phyloP scores from a whole-genome alignment of 2,113 vertebrate genomes.

The Istiophorus platypterus region DNA sequence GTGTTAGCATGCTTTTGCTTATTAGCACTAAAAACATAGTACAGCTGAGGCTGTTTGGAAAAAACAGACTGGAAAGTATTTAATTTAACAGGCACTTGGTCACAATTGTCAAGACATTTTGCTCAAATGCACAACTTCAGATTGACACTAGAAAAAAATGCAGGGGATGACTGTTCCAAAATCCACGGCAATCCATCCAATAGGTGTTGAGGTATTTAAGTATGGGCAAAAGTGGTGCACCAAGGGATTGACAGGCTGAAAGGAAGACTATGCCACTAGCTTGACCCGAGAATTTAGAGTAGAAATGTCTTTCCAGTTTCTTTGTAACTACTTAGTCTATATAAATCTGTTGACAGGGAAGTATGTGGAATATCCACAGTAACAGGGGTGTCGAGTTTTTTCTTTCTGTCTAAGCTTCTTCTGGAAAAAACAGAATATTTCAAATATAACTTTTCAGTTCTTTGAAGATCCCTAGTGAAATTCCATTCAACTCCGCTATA shows the following conservation, averaged over 20 bases:
- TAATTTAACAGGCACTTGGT: neutral
- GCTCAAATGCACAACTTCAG: neutral
- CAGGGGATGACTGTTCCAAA: neutral
- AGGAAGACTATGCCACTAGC: neutral
- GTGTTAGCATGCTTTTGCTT: neutral
- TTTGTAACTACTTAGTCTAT: neutral
- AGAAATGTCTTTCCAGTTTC: constrained; percentile 2
- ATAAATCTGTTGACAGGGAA: constrained; percentile 2
- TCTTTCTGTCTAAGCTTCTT: constrained; percentile 3
- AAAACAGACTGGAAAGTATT: neutral
- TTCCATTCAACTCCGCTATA: neutral
- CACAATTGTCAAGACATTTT: neutral
- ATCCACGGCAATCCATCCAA: neutral
- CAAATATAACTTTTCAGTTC: neutral
- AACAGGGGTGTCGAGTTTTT: neutral
- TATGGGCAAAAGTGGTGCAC: neutral
- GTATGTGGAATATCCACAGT: constrained; percentile 14
- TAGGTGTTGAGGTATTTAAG: neutral
- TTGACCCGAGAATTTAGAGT: neutral
- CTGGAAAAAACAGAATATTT: constrained; percentile 4
- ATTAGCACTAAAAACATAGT: neutral
- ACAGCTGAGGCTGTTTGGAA: neutral
- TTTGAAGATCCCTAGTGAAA: neutral
- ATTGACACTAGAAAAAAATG: neutral
- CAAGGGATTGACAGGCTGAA: too few relatives aligned